Base-by-base conservation (phyloP, 2,888 invertebrate genomes). In the Drosophila austrosaltans region DNA sequence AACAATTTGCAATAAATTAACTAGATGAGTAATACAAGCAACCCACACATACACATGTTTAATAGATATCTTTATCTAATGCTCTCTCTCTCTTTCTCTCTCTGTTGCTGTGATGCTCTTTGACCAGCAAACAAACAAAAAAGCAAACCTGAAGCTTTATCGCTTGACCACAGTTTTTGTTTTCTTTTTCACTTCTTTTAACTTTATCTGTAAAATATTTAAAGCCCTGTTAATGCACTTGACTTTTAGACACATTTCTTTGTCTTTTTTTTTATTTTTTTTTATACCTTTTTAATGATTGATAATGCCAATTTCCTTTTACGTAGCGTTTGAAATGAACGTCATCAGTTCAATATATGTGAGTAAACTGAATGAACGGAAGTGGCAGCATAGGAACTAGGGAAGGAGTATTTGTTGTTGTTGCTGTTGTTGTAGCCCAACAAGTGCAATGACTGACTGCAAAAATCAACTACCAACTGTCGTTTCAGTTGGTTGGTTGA, bases 251-350 rank as follows among this genome's bases (percentile, higher is more conserved):
- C 1, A 36, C 10, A 36, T 8, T 8, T 36, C 36, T 36, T 64
- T 61, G 44, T 63, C 64, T 69, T 61, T 65, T 54, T 75, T 53
- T 65, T 28, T 53, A n/a, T 61, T 65, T 54, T 25, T 36, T 44
- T 16, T 75, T 53, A 63, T 28, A 44, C n/a, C 42, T 64, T 57
- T 60, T 71, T 53, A 61, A 20, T 76, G 71, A 85, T 79, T 79
- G 89, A 83, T 89, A 82, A 79, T 76, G 62, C 62, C 59, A 63
- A 87, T 73, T 89, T 83, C 83, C 83, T 76, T 72, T 89, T n/a
- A 44, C 66, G 64, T 61, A 56, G 20, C 40, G 40, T 40, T 40
- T 4, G 16, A 40, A 73, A 30, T 30, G 22, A 32, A 12, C 57
- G 57, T 57, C 57, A 57, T 56, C 56, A 36, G 30, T 30, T 30